phyloP scores from a whole-genome alignment of 2,797 vertebrate genomes.

The Prionace glauca region DNA sequence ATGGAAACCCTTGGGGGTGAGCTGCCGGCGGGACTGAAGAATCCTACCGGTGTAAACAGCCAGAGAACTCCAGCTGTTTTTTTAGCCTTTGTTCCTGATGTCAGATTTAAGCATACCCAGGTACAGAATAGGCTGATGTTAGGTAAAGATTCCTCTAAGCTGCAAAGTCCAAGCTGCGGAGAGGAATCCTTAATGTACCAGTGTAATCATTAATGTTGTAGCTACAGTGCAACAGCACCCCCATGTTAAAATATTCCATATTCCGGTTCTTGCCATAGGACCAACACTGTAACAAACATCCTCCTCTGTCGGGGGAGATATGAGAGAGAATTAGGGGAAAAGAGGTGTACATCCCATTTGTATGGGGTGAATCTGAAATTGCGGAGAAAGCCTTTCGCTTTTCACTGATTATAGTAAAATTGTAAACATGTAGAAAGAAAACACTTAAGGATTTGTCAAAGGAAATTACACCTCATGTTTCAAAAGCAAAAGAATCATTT shows the following conservation, averaged over 20 bases:
- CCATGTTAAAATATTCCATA: no score
- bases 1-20: fast-evolving
- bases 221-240: no score
- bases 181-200: not conserved
- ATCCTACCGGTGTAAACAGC: no score
- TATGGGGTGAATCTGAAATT: not conserved
- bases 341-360: no score
- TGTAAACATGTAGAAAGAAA: not conserved
- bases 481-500: not conserved
- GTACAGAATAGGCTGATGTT: not conserved
- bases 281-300: no score
- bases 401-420: not conserved
- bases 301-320: no score
- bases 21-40: no score
- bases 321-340: no score
- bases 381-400: not conserved
- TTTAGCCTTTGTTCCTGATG: not conserved
- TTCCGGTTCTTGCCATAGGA: no score
- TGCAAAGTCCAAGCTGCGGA: not conserved
- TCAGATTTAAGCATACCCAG: not conserved
- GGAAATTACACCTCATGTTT: not conserved
- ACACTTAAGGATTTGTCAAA: not conserved
- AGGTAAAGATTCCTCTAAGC: not conserved
- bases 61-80: not conserved
- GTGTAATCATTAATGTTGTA: no score